Evolutionary conservation across 2,113 vertebrate genomes (phyloP).

Genomic region (Tachycineta bicolor): DNA sequence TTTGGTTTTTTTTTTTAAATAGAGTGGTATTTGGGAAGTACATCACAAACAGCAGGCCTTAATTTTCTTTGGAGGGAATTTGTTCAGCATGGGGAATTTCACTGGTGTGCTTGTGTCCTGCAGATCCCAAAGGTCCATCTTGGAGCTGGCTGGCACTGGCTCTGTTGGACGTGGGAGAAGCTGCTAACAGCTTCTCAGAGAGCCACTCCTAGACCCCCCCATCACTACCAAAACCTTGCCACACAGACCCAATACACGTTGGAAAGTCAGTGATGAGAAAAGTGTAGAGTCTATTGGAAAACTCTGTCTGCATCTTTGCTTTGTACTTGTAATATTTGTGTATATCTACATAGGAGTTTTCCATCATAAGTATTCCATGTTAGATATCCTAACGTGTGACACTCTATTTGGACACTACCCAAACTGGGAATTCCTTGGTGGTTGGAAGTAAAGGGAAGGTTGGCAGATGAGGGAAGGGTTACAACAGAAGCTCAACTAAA

Average conservation of each 20-base stretch:
- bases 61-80: not conserved
- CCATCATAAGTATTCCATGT: not conserved
- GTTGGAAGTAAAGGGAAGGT: not conserved
- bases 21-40: not conserved
- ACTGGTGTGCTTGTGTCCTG: not conserved
- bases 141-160: not conserved
- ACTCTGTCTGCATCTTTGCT: not conserved
- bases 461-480: not conserved
- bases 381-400: not conserved
- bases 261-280: not conserved
- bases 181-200: not conserved
- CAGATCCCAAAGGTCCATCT: not conserved
- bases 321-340: not conserved
- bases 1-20: not conserved
- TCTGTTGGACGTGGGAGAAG: not conserved
- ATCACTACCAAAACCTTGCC: not conserved
- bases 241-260: rapidly evolving
- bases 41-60: not conserved
- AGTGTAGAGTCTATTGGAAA: not conserved
- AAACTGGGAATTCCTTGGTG: not conserved
- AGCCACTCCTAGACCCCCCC: not conserved
- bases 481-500: not conserved
- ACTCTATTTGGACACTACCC: not conserved
- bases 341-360: not conserved
- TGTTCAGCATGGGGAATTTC: not conserved